A percentile compares a stretch with the other conserved stretches of the same genome.
These are phyloP conservation scores for Staurois parvus DNA, from an alignment of 2,797 vertebrate genomes.

Conservation along the genomic window DNA sequence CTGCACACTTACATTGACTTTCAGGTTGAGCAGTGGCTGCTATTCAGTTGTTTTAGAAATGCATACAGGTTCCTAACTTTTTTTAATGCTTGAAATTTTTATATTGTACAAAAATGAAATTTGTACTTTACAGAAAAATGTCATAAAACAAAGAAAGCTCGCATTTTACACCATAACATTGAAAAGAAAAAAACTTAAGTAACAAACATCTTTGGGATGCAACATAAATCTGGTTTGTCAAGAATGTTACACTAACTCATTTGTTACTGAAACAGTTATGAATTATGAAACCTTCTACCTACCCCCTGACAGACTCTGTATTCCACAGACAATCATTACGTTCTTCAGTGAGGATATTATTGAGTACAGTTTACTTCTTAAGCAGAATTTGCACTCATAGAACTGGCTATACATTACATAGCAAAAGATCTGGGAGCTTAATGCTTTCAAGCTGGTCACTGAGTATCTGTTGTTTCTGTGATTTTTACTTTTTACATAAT, in stretches of 20 bases:
- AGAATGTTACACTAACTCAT: slow-evolving; percentile 68
- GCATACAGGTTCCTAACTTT: slow-evolving; percentile 18
- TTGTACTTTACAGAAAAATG: slow-evolving; percentile 50
- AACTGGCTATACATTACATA: not conserved
- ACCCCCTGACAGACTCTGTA: slow-evolving; percentile 67
- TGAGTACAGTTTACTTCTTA: slow-evolving; percentile 66
- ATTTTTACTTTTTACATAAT: not conserved
- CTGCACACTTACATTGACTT: too few species aligned
- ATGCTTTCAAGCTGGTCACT: too few species aligned
- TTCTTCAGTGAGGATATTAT: slow-evolving; percentile 67
- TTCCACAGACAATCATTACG: slow-evolving; percentile 65
- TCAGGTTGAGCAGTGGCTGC: too few species aligned
- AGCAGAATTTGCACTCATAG: slow-evolving; percentile 59
- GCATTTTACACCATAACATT: slow-evolving; percentile 57
- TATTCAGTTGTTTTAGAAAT: too few species aligned
- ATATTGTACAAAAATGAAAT: slow-evolving; percentile 35
- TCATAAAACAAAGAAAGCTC: slow-evolving; percentile 61
- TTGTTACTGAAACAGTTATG: slow-evolving; percentile 63
- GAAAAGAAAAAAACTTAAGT: slow-evolving; percentile 62
- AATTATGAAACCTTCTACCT: slow-evolving; percentile 66
- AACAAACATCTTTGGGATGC: slow-evolving; percentile 62
- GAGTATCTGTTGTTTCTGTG: not conserved
- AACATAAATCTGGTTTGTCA: slow-evolving; percentile 65
- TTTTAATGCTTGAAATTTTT: slow-evolving; percentile 32
- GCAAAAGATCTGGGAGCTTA: not conserved